phyloP scores from a whole-genome alignment of 2,797 vertebrate genomes.

The Atherinosoma microstoma region DNA sequence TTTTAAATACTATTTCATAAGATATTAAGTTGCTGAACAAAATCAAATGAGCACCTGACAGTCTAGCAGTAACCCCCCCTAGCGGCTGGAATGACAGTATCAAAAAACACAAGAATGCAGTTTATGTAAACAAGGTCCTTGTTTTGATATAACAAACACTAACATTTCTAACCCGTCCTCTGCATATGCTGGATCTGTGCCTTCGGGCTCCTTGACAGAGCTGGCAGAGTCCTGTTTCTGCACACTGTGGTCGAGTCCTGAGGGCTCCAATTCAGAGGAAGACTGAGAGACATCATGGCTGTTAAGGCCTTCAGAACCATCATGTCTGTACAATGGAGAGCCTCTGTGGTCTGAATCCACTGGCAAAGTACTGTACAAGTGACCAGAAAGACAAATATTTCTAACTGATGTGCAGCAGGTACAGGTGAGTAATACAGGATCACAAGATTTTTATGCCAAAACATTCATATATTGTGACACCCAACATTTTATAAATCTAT shows the following conservation, averaged over 20 bases:
- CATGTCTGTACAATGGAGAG: neutral
- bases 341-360: constrained; percentile 22
- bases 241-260: constrained; percentile 33
- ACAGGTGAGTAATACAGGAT: neutral
- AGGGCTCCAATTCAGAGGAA: constrained; percentile 35
- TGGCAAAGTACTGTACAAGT: constrained; percentile 38
- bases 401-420: neutral
- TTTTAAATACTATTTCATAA: neutral
- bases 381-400: neutral
- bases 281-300: constrained; percentile 39
- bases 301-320: constrained; percentile 7
- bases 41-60: neutral
- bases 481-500: neutral
- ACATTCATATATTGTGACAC: neutral
- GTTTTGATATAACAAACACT: constrained; percentile 39
- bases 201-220: constrained; percentile 36
- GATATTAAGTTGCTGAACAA: neutral
- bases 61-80: constrained; percentile 46
- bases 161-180: constrained; percentile 69
- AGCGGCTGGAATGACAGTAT: constrained; percentile 40
- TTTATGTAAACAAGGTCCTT: constrained; percentile 39
- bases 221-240: constrained; percentile 32
- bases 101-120: neutral
- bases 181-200: constrained; percentile 39
- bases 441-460: neutral